Evolutionary conservation across 2,888 invertebrate genomes (phyloP).

Genomic region (Cheilosia vernalis): DNA sequence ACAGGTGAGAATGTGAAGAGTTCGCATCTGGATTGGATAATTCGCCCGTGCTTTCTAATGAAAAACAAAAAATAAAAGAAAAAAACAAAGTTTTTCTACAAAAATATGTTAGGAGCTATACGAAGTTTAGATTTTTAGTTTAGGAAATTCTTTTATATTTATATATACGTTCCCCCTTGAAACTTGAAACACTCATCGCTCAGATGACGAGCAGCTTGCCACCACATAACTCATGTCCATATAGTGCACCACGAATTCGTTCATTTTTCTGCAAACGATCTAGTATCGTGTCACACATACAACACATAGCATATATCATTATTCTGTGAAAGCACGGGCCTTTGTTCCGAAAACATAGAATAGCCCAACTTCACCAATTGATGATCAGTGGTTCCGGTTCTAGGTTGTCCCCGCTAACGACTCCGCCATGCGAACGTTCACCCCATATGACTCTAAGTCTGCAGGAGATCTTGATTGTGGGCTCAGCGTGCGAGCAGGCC

Average conservation of each 20-base stretch:
- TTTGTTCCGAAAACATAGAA: constrained; percentile 81
- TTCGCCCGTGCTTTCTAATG: constrained; percentile 84
- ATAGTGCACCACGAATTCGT: constrained; percentile 80
- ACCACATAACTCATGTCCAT: constrained; percentile 58
- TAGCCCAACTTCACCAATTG: constrained; percentile 83
- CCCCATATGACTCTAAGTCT: constrained; percentile 93
- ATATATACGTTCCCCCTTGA: constrained; percentile 46
- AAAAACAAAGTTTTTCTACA: constrained; percentile 45
- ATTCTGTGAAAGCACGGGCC: constrained; percentile 84
- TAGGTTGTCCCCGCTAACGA: constrained; percentile 92
- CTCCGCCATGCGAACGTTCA: constrained; percentile 94
- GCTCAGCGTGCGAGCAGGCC: constrained; percentile 96
- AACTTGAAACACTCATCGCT: constrained; percentile 69
- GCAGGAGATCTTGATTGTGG: constrained; percentile 97
- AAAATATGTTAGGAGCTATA: constrained; percentile 69
- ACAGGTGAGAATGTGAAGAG: constrained; percentile 86
- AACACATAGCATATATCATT: constrained; percentile 77
- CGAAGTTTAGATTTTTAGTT: constrained; percentile 69
- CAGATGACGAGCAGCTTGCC: constrained; percentile 66
- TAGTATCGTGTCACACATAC: constrained; percentile 74
- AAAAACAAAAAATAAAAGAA: constrained; percentile 65
- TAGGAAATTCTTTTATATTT: constrained; percentile 47
- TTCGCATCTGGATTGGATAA: constrained; percentile 70
- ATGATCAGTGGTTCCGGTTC: constrained; percentile 84
- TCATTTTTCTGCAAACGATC: constrained; percentile 79